Evolutionary conservation across 2,797 vertebrate genomes (phyloP).

Genomic region (Anguilla marmorata): DNA sequence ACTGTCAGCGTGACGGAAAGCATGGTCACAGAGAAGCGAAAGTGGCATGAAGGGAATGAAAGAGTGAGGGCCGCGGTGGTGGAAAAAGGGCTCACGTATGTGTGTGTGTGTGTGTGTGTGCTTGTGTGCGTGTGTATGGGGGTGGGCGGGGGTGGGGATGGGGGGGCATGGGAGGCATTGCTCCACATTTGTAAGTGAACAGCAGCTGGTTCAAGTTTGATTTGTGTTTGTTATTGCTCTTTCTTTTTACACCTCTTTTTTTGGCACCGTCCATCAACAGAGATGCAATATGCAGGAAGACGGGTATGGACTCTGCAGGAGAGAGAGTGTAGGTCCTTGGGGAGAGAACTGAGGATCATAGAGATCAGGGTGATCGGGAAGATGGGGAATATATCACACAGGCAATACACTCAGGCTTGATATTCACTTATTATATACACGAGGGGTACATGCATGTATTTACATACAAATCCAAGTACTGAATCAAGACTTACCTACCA

Average conservation of each 20-base stretch:
- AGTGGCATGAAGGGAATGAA: constrained; percentile 54
- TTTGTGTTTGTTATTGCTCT: background rate
- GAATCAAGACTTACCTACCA: background rate
- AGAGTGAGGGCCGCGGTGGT: constrained; percentile 43
- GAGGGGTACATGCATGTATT: background rate
- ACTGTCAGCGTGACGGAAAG: constrained; percentile 72
- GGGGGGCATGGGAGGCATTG: constrained; percentile 21
- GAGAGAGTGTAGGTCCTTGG: background rate
- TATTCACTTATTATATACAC: background rate
- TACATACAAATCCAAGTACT: background rate
- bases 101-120: background rate
- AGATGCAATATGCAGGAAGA: background rate
- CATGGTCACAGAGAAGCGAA: constrained; percentile 59
- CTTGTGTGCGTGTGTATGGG: constrained; percentile 30
- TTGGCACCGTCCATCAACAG: background rate
- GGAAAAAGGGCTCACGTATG: constrained; percentile 18
- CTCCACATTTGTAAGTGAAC: background rate
- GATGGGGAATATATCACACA: background rate
- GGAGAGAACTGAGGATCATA: background rate
- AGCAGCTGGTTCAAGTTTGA: constrained; percentile 23
- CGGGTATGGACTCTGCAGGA: background rate
- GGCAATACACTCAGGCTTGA: background rate
- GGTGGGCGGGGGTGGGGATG: background rate
- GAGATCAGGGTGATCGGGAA: background rate
- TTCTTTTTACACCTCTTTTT: background rate